Evolutionary conservation across 2,113 vertebrate genomes (phyloP).

Genomic region (Lagopus muta): DNA sequence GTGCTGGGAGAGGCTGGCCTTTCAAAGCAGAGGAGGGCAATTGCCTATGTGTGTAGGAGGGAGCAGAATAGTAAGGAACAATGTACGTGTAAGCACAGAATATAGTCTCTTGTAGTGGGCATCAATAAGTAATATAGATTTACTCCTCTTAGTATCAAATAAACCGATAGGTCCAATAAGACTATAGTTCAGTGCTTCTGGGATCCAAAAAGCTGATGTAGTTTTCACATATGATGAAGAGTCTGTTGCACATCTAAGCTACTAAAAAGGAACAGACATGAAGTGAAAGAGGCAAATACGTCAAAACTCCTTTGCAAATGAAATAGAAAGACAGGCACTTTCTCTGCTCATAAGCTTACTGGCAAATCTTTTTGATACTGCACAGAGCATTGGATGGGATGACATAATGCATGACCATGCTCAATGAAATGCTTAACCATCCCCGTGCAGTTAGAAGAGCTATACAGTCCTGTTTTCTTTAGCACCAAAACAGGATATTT

Average conservation of each 20-base stretch:
- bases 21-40: fast-evolving
- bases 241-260: background rate
- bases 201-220: background rate
- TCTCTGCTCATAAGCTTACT: background rate
- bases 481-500: background rate
- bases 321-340: background rate
- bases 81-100: background rate
- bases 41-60: background rate
- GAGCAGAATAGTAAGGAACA: fast-evolving
- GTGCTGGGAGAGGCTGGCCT: background rate
- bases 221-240: background rate
- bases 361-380: background rate
- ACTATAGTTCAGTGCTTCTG: background rate
- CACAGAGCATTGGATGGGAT: background rate
- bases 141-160: background rate
- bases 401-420: background rate
- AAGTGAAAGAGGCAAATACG: background rate
- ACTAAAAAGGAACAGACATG: background rate
- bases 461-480: background rate
- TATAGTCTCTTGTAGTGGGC: background rate
- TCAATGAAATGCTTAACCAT: background rate
- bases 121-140: background rate
- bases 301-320: background rate
- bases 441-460: background rate
- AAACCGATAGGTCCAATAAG: background rate